Conservation (phyloP, 53 echinoderm and acorn worm genomes). For the Mesocentrotus franciscanus region DNA sequence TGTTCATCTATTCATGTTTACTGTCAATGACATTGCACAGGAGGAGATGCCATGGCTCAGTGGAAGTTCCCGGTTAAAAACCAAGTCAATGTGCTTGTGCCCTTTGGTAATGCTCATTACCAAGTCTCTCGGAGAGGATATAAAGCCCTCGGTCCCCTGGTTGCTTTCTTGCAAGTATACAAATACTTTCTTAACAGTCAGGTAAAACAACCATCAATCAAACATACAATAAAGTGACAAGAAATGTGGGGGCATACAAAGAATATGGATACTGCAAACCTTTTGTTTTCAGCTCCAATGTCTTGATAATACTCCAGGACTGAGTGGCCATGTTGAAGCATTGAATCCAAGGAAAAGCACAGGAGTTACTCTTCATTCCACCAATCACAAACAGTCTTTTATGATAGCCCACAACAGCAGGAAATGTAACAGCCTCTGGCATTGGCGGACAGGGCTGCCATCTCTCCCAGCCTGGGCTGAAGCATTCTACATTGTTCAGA, state of each 20-base stretch:
- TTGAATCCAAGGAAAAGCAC: slow-evolving; percentile 75
- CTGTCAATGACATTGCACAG: too few relatives aligned
- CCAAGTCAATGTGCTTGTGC: too few relatives aligned
- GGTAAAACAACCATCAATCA: too few relatives aligned
- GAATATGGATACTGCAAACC: not conserved
- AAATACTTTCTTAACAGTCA: too few relatives aligned
- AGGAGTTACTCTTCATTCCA: slow-evolving; percentile 71
- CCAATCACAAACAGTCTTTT: slow-evolving; percentile 87
- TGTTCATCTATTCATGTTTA: too few relatives aligned
- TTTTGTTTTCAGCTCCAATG: slow-evolving; percentile 69
- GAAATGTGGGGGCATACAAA: not conserved
- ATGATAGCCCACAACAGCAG: slow-evolving; percentile 77
- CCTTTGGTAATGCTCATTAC: too few relatives aligned
- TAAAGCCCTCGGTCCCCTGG: too few relatives aligned
- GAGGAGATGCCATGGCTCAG: too few relatives aligned
- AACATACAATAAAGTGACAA: not conserved
- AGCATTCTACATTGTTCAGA: slow-evolving; percentile 72
- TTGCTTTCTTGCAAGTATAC: too few relatives aligned
- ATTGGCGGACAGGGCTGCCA: slow-evolving; percentile 81
- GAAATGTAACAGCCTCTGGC: slow-evolving; percentile 83
- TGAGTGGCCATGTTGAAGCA: slow-evolving; percentile 69
- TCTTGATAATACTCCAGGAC: slow-evolving; percentile 75
- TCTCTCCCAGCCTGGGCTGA: slow-evolving; percentile 60
- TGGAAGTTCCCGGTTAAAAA: too few relatives aligned
- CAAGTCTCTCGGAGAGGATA: too few relatives aligned